Conservation (phyloP, 2,888 invertebrate species). For the Coecobrya sp. region DNA sequence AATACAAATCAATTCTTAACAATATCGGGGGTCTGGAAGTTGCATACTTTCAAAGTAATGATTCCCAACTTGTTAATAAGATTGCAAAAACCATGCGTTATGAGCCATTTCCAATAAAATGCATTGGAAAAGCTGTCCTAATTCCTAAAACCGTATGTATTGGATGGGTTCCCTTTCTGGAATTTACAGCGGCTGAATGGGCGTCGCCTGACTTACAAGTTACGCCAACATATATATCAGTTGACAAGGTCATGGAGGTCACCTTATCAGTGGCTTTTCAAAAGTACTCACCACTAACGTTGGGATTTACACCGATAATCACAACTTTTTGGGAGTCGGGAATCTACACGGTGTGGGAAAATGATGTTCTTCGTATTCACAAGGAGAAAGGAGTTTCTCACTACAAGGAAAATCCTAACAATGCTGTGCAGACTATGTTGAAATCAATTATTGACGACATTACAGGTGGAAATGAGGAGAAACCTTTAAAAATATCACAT, state of each 20-base stretch:
- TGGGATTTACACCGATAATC: constrained; percentile 58
- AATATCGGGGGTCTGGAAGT: constrained; percentile 65
- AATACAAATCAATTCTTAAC: constrained; percentile 44
- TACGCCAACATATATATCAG: background rate
- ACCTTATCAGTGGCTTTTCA: constrained; percentile 46
- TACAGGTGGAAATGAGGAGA: background rate
- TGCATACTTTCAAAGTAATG: constrained; percentile 55
- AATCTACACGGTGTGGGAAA: constrained; percentile 52
- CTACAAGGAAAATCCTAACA: constrained; percentile 42
- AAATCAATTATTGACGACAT: constrained; percentile 30
- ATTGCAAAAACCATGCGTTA: constrained; percentile 37
- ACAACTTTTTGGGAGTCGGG: constrained; percentile 57
- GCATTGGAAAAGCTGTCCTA: constrained; percentile 29
- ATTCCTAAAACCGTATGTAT: constrained; percentile 69
- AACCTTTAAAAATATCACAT: constrained; percentile 59
- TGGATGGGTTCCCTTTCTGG: constrained; percentile 66
- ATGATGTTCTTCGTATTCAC: constrained; percentile 55
- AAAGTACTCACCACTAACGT: constrained; percentile 51
- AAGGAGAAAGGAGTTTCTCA: constrained; percentile 57
- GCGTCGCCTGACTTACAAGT: constrained; percentile 51
- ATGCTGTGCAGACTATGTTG: constrained; percentile 5
- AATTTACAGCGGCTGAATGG: constrained; percentile 34
- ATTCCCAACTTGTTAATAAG: background rate
- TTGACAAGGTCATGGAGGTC: background rate
- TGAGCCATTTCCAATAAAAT: constrained; percentile 49